Evolutionary conservation across 2,888 invertebrate genomes (phyloP).

Genomic region (Odontocerum albicorne): DNA sequence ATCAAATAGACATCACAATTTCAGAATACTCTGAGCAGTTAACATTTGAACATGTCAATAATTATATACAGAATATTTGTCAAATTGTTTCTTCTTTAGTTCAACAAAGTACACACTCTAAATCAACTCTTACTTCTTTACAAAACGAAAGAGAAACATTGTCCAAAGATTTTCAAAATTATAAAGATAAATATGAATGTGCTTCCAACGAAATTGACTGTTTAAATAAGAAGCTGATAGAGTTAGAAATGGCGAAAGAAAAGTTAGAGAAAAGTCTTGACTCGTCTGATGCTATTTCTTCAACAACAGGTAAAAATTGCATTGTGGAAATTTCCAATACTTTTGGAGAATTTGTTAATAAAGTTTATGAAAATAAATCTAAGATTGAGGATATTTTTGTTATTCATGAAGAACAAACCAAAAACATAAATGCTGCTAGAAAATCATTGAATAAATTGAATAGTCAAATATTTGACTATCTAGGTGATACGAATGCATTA

Average conservation of each 20-base stretch:
- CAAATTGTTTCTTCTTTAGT: slow-evolving; percentile 4
- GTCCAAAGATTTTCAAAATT: slow-evolving; percentile 6
- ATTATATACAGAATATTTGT: slow-evolving; percentile 5
- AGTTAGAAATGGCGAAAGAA: slow-evolving; percentile 11
- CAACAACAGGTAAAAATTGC: slow-evolving; percentile 8
- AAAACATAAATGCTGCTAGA: slow-evolving; percentile 1
- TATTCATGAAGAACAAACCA: slow-evolving; percentile 1
- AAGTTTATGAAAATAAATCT: slow-evolving; percentile 1
- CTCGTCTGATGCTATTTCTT: slow-evolving; percentile 16
- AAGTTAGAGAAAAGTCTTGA: slow-evolving; percentile 14
- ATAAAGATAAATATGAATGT: slow-evolving; percentile 1
- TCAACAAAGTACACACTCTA: slow-evolving; percentile 1
- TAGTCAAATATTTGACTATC: background rate
- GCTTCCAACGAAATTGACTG: background rate
- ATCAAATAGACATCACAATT: background rate
- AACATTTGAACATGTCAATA: slow-evolving; percentile 4
- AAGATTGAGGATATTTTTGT: background rate
- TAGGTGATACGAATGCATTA: slow-evolving; percentile 9
- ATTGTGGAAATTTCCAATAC: background rate
- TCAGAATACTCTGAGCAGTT: background rate
- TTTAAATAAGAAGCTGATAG: background rate
- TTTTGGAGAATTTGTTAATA: slow-evolving; percentile 8
- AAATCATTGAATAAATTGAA: slow-evolving; percentile 9
- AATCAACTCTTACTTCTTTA: background rate
- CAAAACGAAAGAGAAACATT: slow-evolving; percentile 1